Evolutionary conservation across 2,797 vertebrate species (phyloP).

Genomic region (Eupleurogrammus muticus): DNA sequence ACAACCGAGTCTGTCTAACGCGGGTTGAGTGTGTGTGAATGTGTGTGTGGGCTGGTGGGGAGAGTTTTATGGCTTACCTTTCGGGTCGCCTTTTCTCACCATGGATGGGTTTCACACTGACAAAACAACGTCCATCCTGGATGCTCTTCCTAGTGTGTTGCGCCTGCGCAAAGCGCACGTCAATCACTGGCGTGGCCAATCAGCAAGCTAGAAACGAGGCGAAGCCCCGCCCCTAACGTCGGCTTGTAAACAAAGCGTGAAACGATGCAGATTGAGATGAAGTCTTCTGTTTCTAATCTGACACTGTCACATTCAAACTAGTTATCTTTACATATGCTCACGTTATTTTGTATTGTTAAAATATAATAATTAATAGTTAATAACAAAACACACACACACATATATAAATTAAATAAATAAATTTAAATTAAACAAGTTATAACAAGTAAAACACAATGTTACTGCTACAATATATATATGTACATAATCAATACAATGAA

Average conservation of each 20-base stretch:
- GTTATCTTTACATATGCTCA: too few relatives aligned
- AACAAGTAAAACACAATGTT: too few relatives aligned
- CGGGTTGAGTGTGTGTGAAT: background rate
- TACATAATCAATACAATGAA: too few relatives aligned
- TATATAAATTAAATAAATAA: too few relatives aligned
- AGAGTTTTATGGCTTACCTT: constrained; percentile 46
- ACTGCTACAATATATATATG: too few relatives aligned
- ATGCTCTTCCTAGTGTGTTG: constrained; percentile 48
- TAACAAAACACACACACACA: too few relatives aligned
- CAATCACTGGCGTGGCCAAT: constrained; percentile 56
- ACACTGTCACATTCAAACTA: background rate
- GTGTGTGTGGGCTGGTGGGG: background rate
- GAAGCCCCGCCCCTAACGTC: constrained; percentile 35
- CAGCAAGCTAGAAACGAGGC: background rate
- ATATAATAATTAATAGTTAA: too few relatives aligned
- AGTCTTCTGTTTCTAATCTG: background rate
- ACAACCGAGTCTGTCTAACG: accelerated
- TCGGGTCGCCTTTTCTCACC: constrained; percentile 1
- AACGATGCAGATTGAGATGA: background rate
- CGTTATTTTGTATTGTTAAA: too few relatives aligned
- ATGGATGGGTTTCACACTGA: too few relatives aligned
- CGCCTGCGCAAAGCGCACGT: constrained; percentile 41
- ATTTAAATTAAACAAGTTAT: too few relatives aligned
- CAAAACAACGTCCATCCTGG: constrained; percentile 8
- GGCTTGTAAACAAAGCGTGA: constrained; percentile 51